Conservation (phyloP, 2,888 invertebrate species). For the Sympetrum striolatum region DNA sequence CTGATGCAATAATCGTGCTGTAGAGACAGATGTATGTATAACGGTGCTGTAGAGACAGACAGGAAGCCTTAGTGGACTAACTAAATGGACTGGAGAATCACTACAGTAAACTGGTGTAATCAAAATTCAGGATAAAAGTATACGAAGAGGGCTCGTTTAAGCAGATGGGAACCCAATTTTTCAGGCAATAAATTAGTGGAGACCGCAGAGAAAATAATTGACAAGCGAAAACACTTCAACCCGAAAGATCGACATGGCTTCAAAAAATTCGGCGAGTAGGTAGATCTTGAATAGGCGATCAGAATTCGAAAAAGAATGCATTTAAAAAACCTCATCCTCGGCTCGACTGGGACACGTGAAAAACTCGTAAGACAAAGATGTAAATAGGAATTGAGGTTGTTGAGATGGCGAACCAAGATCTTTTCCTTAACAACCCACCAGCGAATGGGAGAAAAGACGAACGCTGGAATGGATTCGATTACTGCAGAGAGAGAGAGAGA, state of each 20-base stretch:
- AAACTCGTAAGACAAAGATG: background rate
- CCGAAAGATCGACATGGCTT: background rate
- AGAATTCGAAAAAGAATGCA: background rate
- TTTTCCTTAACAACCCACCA: background rate
- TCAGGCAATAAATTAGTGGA: background rate
- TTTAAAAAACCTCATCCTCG: background rate
- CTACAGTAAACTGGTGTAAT: too few species aligned
- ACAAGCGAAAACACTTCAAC: background rate
- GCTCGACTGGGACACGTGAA: background rate
- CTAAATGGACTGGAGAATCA: too few species aligned
- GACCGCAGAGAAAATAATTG: background rate
- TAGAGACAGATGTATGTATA: too few species aligned
- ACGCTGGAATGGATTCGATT: background rate
- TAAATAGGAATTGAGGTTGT: background rate
- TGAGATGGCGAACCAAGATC: background rate
- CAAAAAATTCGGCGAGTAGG: background rate
- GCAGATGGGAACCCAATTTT: too few species aligned
- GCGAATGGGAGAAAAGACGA: background rate
- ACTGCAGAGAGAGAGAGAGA: too few species aligned
- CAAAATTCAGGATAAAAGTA: too few species aligned
- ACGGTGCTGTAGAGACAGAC: too few species aligned
- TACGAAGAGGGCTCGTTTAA: too few species aligned
- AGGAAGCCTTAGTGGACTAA: too few species aligned
- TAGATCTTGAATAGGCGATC: background rate
- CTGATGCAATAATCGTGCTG: too few species aligned